Conservation (phyloP, 2,888 invertebrate species). For the Drosophila nr. perissopoda region DNA sequence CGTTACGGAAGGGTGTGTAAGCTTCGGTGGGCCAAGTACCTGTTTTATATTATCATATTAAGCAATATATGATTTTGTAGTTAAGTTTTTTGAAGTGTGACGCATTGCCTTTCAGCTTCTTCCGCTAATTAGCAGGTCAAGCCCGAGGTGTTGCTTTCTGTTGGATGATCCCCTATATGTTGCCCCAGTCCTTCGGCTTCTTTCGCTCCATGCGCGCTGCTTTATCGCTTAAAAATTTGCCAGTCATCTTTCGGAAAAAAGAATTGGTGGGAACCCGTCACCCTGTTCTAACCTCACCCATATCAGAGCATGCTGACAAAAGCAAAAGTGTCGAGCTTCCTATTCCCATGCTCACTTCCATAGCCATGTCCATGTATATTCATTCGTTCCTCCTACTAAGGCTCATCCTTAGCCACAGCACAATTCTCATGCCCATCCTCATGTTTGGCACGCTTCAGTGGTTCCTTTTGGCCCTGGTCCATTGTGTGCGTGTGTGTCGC, state of each 20-base stretch:
- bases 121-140: conserved; percentile 71
- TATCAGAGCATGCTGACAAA: conserved; percentile 50
- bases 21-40: background rate
- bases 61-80: background rate
- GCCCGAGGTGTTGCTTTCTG: conserved; percentile 29
- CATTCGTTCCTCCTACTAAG: background rate
- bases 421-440: conserved; percentile 3
- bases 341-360: conserved; percentile 36
- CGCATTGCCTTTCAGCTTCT: conserved; percentile 12
- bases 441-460: conserved; percentile 56
- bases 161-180: conserved; percentile 4
- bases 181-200: background rate
- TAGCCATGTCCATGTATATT: conserved; percentile 5
- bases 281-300: background rate
- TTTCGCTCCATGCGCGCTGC: conserved; percentile 18
- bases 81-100: conserved; percentile 21
- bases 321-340: conserved; percentile 66
- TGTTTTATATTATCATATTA: background rate
- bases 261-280: background rate
- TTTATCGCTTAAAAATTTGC: conserved; percentile 47
- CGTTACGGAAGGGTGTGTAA: background rate
- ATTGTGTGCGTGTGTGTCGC: conserved; percentile 64
- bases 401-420: conserved; percentile 1
- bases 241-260: conserved; percentile 33
- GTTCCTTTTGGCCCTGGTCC: conserved; percentile 37